Evolutionary conservation across 2,113 vertebrate species (phyloP).

Genomic region (Rafetus swinhoei): DNA sequence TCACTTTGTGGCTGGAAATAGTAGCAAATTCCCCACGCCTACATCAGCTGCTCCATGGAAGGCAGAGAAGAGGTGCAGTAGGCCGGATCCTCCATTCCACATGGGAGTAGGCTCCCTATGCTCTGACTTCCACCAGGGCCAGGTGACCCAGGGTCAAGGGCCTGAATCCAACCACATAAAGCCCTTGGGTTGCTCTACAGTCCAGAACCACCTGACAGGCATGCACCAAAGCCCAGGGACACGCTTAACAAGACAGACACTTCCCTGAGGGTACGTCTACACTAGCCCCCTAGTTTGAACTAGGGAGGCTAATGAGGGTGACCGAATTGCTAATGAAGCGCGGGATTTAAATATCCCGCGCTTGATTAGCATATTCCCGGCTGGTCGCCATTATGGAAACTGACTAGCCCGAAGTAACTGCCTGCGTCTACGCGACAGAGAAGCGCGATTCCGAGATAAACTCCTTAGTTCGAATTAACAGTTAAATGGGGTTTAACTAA

Average conservation of each 20-base stretch:
- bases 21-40: fast-evolving
- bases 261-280: neutral
- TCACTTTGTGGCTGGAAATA: neutral
- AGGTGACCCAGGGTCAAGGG: neutral
- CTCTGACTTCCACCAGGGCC: neutral
- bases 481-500: no score
- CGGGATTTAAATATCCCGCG: no score
- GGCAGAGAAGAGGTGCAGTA: fast-evolving
- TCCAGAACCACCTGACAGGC: neutral
- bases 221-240: neutral
- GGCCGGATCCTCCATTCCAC: neutral
- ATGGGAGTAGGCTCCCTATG: neutral
- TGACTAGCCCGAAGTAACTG: no score
- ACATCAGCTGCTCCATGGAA: neutral
- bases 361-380: no score
- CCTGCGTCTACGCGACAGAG: no score
- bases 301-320: no score
- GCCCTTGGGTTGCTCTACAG: neutral
- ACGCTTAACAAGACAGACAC: neutral
- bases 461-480: no score
- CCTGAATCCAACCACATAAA: neutral
- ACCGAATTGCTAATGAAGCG: no score
- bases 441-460: no score
- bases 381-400: no score
- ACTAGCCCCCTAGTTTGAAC: no score